Base-by-base conservation (phyloP, 1,140 invertebrate genomes). In the Protaetia brevitarsis region DNA sequence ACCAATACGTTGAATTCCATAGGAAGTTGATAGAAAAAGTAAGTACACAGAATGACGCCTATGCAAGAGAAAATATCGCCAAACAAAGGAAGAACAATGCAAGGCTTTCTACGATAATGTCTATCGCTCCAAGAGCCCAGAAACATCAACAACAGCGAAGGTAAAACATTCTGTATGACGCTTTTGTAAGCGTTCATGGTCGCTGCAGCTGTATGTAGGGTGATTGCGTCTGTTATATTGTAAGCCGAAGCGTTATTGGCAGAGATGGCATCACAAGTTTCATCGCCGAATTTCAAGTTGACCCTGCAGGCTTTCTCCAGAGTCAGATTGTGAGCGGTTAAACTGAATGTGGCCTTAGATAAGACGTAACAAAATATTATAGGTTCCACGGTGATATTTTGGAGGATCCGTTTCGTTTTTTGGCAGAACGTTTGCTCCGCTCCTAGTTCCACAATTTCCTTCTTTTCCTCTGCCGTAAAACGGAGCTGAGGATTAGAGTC, bases 241-340 rank as follows among this genome's bases (percentile, higher is more conserved):
- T 80, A 34, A 80, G 74, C 30, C 78, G 82, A 36, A 77, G 79
- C 4, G 66, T 79, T 78, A 66, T 77, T 75, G 64, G 79, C 75
- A 66, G 82, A 73, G 30, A 88, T 81, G 1, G 84, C 80, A 67
- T 84, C 80, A n/a, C 87, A 89, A 59, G 85, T 78, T 13, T 82
- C 76, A 26, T 79, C 78, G 58, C 80, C 79, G 60, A 84, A 84
- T 3, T 80, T 76, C 1, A 85, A 79, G 75, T 88, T 87, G 0
- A 89, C 84, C 31, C 85, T 79, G 70, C 87, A 89, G 0, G 87
- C 81, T 76, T 86, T 86, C 68, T 87, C 85, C 64, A 87, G 76
- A 72, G 83, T 84, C 13, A 87, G 72, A 78, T 87, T 85, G 72
- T 84, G 82, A 80, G n/a, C 79, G 0, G 83, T 82, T 23, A 85